phyloP scores from a whole-genome alignment of 2,797 vertebrate species.

The Coendou prehensilis region DNA sequence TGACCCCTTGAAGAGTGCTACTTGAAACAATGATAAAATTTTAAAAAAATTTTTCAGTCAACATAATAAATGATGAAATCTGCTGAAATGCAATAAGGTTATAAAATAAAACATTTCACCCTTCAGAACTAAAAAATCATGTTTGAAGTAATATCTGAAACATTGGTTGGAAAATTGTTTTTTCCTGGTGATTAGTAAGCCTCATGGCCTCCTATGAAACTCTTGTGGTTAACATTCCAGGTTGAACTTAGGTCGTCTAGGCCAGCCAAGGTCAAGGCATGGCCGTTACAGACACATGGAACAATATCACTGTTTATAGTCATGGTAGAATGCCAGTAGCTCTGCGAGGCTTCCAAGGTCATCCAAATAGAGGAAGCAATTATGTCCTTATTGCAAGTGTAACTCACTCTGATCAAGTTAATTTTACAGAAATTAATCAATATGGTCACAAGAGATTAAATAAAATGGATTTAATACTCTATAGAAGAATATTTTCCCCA shows the following conservation, averaged over 20 bases:
- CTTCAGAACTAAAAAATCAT: constrained; percentile 49
- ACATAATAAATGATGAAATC: constrained; percentile 73
- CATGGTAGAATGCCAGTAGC: background rate
- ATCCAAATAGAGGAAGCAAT: background rate
- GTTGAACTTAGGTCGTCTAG: background rate
- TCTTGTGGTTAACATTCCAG: background rate
- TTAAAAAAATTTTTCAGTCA: constrained; percentile 71
- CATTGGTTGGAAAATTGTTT: constrained; percentile 27
- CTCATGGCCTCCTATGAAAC: background rate
- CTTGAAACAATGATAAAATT: constrained; percentile 81
- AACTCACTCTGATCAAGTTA: constrained; percentile 60
- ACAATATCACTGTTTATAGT: background rate
- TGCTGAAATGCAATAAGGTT: constrained; percentile 59
- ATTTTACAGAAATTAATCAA: constrained; percentile 53
- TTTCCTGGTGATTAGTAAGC: constrained; percentile 7
- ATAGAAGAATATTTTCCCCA: background rate
- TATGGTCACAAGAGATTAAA: constrained; percentile 30
- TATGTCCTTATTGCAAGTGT: background rate
- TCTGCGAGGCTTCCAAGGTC: background rate
- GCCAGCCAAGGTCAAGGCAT: background rate
- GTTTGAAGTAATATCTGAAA: constrained; percentile 59
- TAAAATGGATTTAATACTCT: constrained; percentile 37
- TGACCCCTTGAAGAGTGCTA: constrained; percentile 74
- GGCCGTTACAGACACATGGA: background rate
- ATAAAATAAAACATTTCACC: constrained; percentile 47